Percentiles rank a stretch among this genome's conserved stretches.
Conservation (phyloP, 2,797 vertebrate species). For the Acropternis orthonyx region DNA sequence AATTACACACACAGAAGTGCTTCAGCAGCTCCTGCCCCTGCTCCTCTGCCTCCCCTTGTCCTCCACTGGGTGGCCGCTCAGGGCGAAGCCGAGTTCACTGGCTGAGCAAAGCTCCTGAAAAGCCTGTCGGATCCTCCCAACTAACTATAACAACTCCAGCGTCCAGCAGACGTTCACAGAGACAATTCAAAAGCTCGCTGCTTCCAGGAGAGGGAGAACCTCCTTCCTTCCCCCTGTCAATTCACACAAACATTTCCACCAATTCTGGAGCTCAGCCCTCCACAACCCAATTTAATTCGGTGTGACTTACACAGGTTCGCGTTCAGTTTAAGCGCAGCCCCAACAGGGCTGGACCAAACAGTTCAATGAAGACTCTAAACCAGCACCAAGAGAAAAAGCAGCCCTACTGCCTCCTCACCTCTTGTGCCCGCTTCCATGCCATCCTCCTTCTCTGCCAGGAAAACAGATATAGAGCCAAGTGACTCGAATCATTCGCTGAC, state of each 20-base stretch:
- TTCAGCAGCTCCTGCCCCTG: not conserved
- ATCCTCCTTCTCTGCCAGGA: not conserved
- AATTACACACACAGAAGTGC: not conserved
- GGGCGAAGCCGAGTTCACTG: not conserved
- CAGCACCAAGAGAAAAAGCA: accelerated
- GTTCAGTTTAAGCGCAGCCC: not conserved
- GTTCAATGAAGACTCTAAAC: not conserved
- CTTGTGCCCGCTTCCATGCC: not conserved
- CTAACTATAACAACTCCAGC: not conserved
- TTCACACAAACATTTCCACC: not conserved
- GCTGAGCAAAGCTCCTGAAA: not conserved
- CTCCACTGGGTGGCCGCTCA: not conserved
- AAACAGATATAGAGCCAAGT: not conserved
- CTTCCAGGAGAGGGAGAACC: not conserved
- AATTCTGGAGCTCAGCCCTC: not conserved
- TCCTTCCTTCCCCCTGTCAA: not conserved
- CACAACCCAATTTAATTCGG: not conserved
- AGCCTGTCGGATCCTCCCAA: not conserved
- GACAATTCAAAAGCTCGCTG: not conserved
- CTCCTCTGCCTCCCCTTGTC: not conserved
- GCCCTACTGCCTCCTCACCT: not conserved
- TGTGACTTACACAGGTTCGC: not conserved
- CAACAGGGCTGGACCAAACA: not conserved
- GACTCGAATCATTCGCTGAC: accelerated
- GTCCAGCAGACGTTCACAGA: not conserved